Evolutionary conservation across 1,140 invertebrate species (phyloP).

Genomic region (Apis dorsata): DNA sequence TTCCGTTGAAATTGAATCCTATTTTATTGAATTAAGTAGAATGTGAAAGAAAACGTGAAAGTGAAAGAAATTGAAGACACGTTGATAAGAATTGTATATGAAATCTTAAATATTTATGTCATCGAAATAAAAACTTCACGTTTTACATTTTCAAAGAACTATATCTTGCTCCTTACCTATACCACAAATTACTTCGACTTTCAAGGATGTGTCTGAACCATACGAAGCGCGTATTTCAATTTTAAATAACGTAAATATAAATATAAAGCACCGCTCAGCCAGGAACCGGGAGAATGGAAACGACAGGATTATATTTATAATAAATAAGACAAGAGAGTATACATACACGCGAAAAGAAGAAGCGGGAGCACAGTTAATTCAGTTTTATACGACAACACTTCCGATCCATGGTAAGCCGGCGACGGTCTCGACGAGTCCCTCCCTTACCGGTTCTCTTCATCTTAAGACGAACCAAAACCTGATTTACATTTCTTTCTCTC

Average conservation of each 20-base stretch:
- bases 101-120: background rate
- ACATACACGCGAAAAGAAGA: background rate
- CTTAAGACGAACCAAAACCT: conserved; percentile 68
- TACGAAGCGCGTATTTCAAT: conserved; percentile 1
- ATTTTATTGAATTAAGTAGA: background rate
- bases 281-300: background rate
- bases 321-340: conserved; percentile 35
- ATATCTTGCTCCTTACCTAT: background rate
- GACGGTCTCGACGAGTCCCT: conserved; percentile 46
- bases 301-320: conserved; percentile 30
- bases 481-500: conserved; percentile 79
- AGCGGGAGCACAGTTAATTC: conserved; percentile 44
- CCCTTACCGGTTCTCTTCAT: conserved; percentile 34
- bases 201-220: background rate
- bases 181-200: background rate
- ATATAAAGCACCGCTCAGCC: conserved; percentile 1
- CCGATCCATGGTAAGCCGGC: conserved; percentile 42
- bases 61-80: background rate
- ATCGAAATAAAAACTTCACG: background rate
- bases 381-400: conserved; percentile 52
- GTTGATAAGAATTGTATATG: background rate
- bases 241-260: conserved; percentile 7
- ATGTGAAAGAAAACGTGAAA: background rate
- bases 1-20: too few species aligned
- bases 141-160: background rate